Base-by-base conservation (phyloP, 1,140 invertebrate species). In the Bombus waltoni region DNA sequence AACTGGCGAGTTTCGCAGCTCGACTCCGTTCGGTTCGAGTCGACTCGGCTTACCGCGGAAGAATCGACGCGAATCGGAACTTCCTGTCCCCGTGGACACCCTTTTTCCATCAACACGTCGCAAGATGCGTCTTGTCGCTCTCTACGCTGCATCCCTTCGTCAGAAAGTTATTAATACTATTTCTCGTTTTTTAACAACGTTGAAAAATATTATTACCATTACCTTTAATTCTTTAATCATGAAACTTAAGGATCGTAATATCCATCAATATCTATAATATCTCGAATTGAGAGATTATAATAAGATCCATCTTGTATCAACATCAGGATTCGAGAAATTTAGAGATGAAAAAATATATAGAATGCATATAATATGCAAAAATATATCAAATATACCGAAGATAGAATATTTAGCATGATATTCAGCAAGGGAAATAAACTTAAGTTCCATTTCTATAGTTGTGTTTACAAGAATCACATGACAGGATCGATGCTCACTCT, bases 41-140 rank as follows among this genome's bases (percentile, higher is more conserved):
- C 66, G 47, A 40, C 81, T 83, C 81, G 65, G 35, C 15, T 83
- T 70, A 70, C 81, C 28, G n/a, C 35, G 22, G 44, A 11, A 13
- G 44, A 70, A 83, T 44, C 74, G 65, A 78, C 47, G 59, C 32
- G 32, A 65, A 65, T 65, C 80, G 59, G 22, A 57, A 83, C 32
- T 83, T 83, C 65, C 81, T 47, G 65, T 66, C 38, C 65, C n/a
- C 3, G 32, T 28, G 13, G 11, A 18, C 79, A 25, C 9, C n/a
- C 42, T 2, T n/a, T 47, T 74, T 11, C 15, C 25, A 18, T 74
- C n/a, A 53, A n/a, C 18, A 22, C 32, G 35, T 35, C 32, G 10
- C 44, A 44, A 72, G 70, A n/a, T 42, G 6, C 40, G 2, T 13
- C 6, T 2, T 15, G 25, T 72, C 11, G 13, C 28, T 42, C 6